Base-by-base conservation (phyloP, 2,113 vertebrate genomes). In the Microtus oregoni region DNA sequence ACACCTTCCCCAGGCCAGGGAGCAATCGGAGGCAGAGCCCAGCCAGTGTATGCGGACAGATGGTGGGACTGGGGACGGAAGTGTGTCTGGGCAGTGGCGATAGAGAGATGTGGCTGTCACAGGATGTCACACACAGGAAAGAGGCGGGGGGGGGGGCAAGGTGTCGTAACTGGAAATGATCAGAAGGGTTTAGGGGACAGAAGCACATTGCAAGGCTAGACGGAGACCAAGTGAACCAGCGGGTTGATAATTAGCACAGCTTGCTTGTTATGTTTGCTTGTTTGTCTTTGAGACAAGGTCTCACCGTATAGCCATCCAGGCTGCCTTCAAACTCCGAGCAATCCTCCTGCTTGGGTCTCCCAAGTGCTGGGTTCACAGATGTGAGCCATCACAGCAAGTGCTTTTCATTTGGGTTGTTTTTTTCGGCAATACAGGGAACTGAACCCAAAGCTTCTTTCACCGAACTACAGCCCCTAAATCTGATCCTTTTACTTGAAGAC, bases 71-170 rank as follows among this genome's bases (percentile, higher is more conserved):
- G 52, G 78, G 38, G 5, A 38, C 7, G 9, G 3, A 75, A 35
- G 35, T 38, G 38, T 5, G 12, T 67, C 0, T 44, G 28, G 63
- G 47, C 1, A 2, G 20, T 44, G 1, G 0, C 0, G 3, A 11
- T 2, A 44, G 15, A 14, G 13, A n/a, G 30, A 35, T 20, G 15
- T 28, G 20, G 15, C 22, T 38, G 58, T 35, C 17, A 26, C 6
- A 3, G 58, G n/a, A 28, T 0, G 4, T 13, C 90, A 86, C 85
- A 85, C 68, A 26, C 50, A 58, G 30, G 38, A 11, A 47, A 83
- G 65, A 83, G 63, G 22, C 89, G 26, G 10, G 10, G 50, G 47
- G 50, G 1, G n/a, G 75, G 44, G 44, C 79, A 35, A 76, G 63
- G 35, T 3, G 11, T 6, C 9, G 44, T 3, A 79, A 12, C 30